Evolutionary conservation across 1,140 invertebrate genomes (phyloP).

Genomic region (Copidosoma floridanum): DNA sequence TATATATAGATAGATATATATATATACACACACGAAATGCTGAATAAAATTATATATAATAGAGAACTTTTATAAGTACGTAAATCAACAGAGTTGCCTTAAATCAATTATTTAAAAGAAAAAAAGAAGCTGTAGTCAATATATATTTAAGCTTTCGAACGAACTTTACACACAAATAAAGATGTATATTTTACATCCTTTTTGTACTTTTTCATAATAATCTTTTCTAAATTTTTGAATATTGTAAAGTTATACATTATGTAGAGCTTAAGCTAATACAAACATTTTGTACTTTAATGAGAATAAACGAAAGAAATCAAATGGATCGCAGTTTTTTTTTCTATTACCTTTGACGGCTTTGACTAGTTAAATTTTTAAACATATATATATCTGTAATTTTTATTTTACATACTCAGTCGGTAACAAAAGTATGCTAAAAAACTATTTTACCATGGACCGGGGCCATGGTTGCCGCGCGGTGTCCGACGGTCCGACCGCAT

Average conservation of each 20-base stretch:
- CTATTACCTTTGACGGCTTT: no score
- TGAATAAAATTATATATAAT: constrained; percentile 15
- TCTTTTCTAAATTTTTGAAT: constrained; percentile 4
- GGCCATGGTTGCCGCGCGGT: no score
- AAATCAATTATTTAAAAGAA: constrained; percentile 44
- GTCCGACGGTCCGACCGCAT: no score
- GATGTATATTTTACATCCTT: not conserved
- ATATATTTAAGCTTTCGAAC: constrained; percentile 14
- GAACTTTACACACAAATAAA: constrained; percentile 5
- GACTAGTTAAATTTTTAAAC: no score
- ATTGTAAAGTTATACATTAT: constrained; percentile 20
- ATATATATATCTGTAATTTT: no score
- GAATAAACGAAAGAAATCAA: constrained; percentile 36
- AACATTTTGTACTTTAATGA: constrained; percentile 47
- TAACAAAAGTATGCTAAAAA: no score
- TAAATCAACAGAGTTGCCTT: constrained; percentile 45
- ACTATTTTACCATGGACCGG: no score
- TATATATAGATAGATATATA: constrained; percentile 39
- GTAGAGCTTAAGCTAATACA: constrained; percentile 35
- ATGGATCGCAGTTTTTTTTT: no score
- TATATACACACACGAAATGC: no score
- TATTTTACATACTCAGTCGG: no score
- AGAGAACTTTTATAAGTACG: constrained; percentile 29
- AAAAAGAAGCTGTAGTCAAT: not conserved
- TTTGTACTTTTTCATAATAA: not conserved